Base-by-base conservation (phyloP, 2,113 vertebrate species). In the Muscicapa adusta region DNA sequence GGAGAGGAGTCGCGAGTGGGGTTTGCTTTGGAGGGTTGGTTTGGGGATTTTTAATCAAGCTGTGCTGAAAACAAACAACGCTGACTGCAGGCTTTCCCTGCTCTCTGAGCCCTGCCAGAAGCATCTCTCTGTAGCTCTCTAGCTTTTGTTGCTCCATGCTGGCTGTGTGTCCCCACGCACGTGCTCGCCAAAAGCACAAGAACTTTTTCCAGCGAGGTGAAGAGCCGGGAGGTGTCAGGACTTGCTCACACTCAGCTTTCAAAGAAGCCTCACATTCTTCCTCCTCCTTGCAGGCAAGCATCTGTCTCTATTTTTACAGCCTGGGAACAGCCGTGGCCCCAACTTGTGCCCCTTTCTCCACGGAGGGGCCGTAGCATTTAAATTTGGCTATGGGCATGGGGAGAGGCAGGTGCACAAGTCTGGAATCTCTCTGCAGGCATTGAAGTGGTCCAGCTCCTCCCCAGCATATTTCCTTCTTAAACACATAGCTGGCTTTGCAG, bases 151-250 rank as follows among this genome's bases (percentile, higher is more conserved):
- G 68, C 40, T 18, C 84, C 1, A 1, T 18, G 80, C n/a, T 0
- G 53, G 73, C 70, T 18, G 17, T 40, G 94, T 71, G 62, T 85
- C 93, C 18, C 36, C 36, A 7, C 1, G 0, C 93, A 92, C 76
- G 3, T 76, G 92, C 82, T 2, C 5, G 3, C 60, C 43, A 28
- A 38, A 88, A 91, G 95, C 61, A 1, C 88, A 38, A 16, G 96
- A 92, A 95, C 91, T 96, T 97, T 97, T 88, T 93, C 92, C 33
- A 72, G 7, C 15, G 90, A 97, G 94, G 91, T 89, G 86, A 91
- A 94, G 94, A 94, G 92, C 94, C 48, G 24, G 95, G 96, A 96
- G 89, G 93, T 56, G 93, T 97, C 96, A 93, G 95, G 71, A 85
- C 96, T 96, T 94, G 93, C 83, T 79, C 50, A 51, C 48, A 3